These are phyloP conservation scores for Otus sunia DNA, from an alignment of 2,113 vertebrate species.

Conservation along the genomic window DNA sequence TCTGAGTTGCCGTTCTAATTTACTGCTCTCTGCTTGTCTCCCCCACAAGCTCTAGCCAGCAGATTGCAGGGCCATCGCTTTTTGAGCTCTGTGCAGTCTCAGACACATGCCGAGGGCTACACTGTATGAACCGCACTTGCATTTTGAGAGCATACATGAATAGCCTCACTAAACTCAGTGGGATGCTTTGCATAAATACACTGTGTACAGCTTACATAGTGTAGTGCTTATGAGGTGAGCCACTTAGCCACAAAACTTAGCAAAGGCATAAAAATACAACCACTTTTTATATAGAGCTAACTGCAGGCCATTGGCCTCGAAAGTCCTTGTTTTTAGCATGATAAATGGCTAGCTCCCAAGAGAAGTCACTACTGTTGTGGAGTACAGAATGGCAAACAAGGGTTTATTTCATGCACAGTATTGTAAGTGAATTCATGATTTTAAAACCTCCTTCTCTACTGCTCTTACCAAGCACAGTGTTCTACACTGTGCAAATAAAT, in stretches of 20 bases:
- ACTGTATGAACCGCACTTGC: not conserved
- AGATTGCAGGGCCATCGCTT: not conserved
- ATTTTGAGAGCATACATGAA: not conserved
- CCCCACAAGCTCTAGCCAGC: slow-evolving; percentile 15
- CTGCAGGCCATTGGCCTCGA: not conserved
- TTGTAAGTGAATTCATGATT: not conserved
- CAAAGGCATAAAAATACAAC: not conserved
- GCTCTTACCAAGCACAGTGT: not conserved
- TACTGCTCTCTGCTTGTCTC: slow-evolving; percentile 1
- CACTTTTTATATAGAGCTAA: not conserved
- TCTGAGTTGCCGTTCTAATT: slow-evolving; percentile 24
- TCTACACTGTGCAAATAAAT: not conserved
- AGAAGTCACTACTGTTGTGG: not conserved
- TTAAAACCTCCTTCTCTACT: not conserved
- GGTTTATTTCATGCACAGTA: not conserved
- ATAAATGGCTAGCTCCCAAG: not conserved
- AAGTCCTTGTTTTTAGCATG: slow-evolving; percentile 7
- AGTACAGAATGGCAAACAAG: not conserved
- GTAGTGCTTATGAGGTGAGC: not conserved
- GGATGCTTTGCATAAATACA: slow-evolving; percentile 18
- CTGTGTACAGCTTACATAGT: not conserved
- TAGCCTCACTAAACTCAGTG: slow-evolving; percentile 5
- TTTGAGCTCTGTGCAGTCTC: not conserved
- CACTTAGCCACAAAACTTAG: slow-evolving; percentile 9
- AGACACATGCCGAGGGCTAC: not conserved